Percentiles rank a stretch among this genome's conserved stretches.
Evolutionary conservation across 2,888 invertebrate species (phyloP).

Genomic region (Xanthia icteritia): DNA sequence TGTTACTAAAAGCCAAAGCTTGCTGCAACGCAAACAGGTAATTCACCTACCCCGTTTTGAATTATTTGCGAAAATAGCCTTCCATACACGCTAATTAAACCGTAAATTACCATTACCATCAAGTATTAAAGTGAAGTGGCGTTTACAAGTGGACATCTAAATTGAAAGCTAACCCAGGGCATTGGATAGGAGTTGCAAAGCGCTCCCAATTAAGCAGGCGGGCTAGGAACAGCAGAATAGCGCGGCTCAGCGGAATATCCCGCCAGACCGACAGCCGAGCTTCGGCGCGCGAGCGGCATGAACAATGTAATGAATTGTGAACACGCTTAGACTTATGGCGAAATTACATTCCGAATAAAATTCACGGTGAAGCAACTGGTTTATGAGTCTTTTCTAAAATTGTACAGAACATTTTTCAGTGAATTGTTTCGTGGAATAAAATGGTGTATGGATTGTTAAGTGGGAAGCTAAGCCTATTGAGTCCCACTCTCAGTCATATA

Average conservation of each 20-base stretch:
- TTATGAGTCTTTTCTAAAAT: conserved; percentile 28
- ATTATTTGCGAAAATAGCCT: neutral
- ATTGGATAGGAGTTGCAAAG: conserved; percentile 76
- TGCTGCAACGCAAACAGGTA: neutral
- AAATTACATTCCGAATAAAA: conserved; percentile 48
- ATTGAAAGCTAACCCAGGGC: conserved; percentile 75
- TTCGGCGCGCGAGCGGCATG: conserved; percentile 33
- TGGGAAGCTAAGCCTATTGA: neutral
- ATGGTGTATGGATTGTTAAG: neutral
- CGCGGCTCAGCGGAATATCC: conserved; percentile 63
- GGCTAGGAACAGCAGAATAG: conserved; percentile 71
- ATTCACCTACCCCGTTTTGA: neutral
- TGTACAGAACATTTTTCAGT: neutral
- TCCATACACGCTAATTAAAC: conserved; percentile 40
- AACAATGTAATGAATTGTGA: conserved; percentile 69
- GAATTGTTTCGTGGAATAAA: neutral
- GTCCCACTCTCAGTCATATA: neutral
- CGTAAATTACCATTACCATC: conserved; percentile 40
- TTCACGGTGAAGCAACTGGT: conserved; percentile 40
- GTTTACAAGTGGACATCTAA: conserved; percentile 70
- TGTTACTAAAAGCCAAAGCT: neutral
- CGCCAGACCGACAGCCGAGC: conserved; percentile 46
- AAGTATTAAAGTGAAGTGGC: conserved; percentile 55
- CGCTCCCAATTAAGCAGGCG: conserved; percentile 77
- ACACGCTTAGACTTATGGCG: conserved; percentile 56